phyloP scores from a whole-genome alignment of 2,797 vertebrate genomes.

The Martes flavigula region DNA sequence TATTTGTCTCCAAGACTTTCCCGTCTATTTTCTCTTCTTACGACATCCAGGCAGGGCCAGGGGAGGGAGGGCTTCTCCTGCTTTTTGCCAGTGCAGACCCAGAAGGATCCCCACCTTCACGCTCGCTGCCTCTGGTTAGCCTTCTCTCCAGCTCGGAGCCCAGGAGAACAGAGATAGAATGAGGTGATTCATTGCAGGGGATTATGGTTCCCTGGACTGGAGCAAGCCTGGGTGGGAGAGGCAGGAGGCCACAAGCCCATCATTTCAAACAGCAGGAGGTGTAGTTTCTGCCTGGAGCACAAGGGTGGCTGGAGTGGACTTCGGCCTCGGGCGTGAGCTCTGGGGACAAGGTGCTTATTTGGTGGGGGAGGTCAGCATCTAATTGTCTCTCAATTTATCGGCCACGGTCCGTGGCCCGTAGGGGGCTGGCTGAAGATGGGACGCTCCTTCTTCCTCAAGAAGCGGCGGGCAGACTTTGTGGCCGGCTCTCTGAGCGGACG shows the following conservation, averaged over 20 bases:
- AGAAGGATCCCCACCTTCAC: not conserved
- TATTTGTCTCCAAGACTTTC: not conserved
- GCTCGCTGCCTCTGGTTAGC: not conserved
- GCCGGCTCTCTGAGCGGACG: slow-evolving; percentile 92
- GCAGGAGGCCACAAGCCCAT: not conserved
- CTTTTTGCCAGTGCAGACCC: not conserved
- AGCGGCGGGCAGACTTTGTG: slow-evolving; percentile 95
- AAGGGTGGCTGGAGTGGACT: not conserved
- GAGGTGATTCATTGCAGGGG: not conserved
- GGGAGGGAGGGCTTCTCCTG: not conserved
- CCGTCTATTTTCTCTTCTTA: not conserved
- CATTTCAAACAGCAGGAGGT: not conserved
- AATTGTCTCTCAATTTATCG: not conserved
- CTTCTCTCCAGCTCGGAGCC: not conserved
- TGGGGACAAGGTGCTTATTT: not conserved
- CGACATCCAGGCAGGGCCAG: not conserved
- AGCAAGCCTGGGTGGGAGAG: not conserved
- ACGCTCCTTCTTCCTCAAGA: slow-evolving; percentile 93
- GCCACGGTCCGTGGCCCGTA: slow-evolving; percentile 63
- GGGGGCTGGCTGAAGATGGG: slow-evolving; percentile 95
- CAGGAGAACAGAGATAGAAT: not conserved
- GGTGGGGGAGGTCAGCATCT: not conserved
- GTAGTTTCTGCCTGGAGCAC: not conserved
- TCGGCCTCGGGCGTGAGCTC: not conserved
- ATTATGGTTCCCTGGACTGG: not conserved